Evolutionary conservation across 2,888 invertebrate genomes (phyloP).

Genomic region (Hemistola chrysoprasaria): DNA sequence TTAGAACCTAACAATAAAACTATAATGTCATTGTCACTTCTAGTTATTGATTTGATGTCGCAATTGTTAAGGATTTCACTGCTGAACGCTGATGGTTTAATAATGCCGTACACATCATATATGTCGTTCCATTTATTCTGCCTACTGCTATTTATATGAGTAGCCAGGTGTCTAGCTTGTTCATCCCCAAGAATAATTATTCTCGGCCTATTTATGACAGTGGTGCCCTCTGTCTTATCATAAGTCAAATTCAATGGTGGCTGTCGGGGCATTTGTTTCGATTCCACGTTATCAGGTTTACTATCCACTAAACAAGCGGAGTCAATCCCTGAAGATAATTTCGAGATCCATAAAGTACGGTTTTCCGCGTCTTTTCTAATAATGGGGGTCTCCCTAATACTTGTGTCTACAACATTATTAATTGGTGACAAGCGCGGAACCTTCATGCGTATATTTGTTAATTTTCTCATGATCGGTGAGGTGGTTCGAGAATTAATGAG

Average conservation of each 20-base stretch:
- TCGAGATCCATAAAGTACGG: too few species aligned
- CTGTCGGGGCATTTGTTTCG: too few species aligned
- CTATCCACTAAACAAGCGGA: too few species aligned
- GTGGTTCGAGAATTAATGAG: neutral
- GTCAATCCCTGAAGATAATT: too few species aligned
- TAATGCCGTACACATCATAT: neutral
- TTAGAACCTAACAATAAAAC: too few species aligned
- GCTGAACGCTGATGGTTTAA: neutral
- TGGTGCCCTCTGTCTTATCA: neutral
- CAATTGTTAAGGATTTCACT: neutral
- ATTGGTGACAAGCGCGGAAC: neutral
- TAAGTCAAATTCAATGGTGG: too few species aligned
- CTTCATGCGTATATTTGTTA: conserved; percentile 1
- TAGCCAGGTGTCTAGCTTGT: neutral
- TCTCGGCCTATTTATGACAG: neutral
- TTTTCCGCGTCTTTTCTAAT: neutral
- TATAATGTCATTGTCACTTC: too few species aligned
- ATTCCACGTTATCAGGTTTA: too few species aligned
- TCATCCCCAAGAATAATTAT: neutral
- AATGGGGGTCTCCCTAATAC: neutral
- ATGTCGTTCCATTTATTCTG: neutral
- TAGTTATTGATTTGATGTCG: too few species aligned
- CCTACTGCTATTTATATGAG: neutral
- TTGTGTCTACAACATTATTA: neutral
- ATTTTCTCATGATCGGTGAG: neutral